Evolutionary conservation across 2,888 invertebrate species (phyloP), one percentile per base, ranked within the genome.

Genomic region (Cephalotes varians): DNA sequence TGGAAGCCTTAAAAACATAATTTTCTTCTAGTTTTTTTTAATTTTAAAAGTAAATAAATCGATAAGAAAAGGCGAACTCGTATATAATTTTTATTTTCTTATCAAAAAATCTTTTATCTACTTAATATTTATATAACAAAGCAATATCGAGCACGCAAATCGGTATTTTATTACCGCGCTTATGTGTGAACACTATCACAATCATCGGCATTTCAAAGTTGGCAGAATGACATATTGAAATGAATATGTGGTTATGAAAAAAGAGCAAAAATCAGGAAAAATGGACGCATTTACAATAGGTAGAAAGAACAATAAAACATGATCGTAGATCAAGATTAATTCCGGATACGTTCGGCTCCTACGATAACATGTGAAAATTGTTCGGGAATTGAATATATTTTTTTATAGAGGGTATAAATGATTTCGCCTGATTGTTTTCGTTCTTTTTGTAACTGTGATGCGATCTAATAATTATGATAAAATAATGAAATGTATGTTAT

Each of bases 261-360:
- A 62, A 77, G 67, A 47, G 47, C 3, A 58, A 74, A 73, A 69
- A 83, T 65, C 64, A 18, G 9, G 64, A 47, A 74, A 62, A 83
- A 81, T 65, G 64, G 81, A 60, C 54, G 67, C 79, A 60, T 87
- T 87, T 79, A 79, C 67, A 72, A 72, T 25, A n/a, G 77, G 18
- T 31, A 76, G 72, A 40, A 81, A 79, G 74, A 73, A 83, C 71
- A 74, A 88, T 88, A 81, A 84, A 82, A 88, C 67, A 58, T 73
- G 72, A 83, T 83, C 67, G 49, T 80, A 81, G 65, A 82, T 56
- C 69, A 76, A 73, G 81, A 87, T 88, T 88, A 87, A 88, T 76
- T 65, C 51, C 21, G 15, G 18, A 77, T 56, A 31, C 18, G 4
- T 56, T 21, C 21, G n/a, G 2, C 0, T 0, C 1, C 2, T 60